These are phyloP conservation scores for Cephus pulcher DNA, from an alignment of 2,888 invertebrate genomes.

Conservation along the genomic window DNA sequence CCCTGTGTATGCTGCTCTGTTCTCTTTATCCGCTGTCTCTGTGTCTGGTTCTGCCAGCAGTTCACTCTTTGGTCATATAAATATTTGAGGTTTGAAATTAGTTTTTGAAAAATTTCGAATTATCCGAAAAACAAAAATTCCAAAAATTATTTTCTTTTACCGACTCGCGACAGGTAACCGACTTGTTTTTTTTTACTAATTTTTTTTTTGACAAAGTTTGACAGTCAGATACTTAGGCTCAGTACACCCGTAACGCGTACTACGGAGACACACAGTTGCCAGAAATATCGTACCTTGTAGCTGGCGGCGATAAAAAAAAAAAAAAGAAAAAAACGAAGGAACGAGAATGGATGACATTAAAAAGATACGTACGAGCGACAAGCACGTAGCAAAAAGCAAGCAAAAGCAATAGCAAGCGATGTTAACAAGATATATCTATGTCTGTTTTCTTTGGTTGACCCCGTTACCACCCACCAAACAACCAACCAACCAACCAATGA, in stretches of 20 bases:
- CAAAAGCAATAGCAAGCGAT: constrained; percentile 40
- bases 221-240: neutral
- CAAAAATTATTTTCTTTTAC: no score
- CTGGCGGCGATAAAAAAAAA: neutral
- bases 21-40: neutral
- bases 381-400: neutral
- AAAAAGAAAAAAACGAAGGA: constrained; percentile 17
- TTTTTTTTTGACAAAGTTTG: no score
- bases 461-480: constrained; percentile 46
- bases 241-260: neutral
- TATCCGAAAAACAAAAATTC: no score
- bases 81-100: neutral
- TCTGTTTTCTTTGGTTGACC: constrained; percentile 57
- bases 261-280: neutral
- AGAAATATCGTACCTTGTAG: neutral
- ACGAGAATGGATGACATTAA: neutral
- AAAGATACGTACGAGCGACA: neutral
- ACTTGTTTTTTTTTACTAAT: no score
- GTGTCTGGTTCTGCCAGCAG: neutral
- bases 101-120: neutral
- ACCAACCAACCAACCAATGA: constrained; percentile 38
- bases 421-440: constrained; percentile 56
- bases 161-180: no score
- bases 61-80: neutral
- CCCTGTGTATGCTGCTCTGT: neutral